Evolutionary conservation across 1,140 invertebrate genomes (phyloP), one percentile per base, ranked within the genome.

Genomic region (Pseudomyrmex dendroicus): DNA sequence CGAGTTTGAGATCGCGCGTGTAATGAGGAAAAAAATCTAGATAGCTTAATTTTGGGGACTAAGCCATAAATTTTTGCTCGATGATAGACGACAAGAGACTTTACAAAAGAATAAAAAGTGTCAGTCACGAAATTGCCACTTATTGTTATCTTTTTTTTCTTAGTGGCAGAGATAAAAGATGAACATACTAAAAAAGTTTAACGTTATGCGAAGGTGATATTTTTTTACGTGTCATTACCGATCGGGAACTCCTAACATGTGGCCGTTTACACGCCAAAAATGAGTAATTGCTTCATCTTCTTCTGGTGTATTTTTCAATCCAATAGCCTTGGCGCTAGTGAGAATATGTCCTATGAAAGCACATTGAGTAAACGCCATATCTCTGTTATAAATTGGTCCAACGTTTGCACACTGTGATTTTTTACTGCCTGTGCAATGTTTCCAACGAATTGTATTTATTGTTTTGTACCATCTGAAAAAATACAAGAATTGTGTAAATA

Each of bases 351-450:
- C 98, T 84, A 98, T 95, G 89, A 98, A 98, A 13, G 96, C 96
- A 85, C 97, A 98, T 90, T 97, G 97, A 0, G 98, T 98, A 3
- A 98, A 89, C 0, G 95, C 96, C 95, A 98, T 96, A 85, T 98
- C 97, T 77, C 96, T 95, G 90, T 98, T 97, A 7, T 80, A 85
- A 44, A 93, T 93, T 1, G 93, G 92, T 1, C 95, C 94, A 0
- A 76, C 0, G 0, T 80, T 93, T 20, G 92, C 92, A 0, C 88
- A 50, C 1, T 91, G 90, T 1, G 93, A 91, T 20, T 91, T 90
- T 50, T 72, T 88, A 68, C 92, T 95, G 0, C 94, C 95, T 0
- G 90, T 91, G 5, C 95, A 92, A 89, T 98, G 97, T 3, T 95
- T 94, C 52, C 92, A 94, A 44, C 96, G 94, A 0, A 97, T 96